Evolutionary conservation across 2,113 vertebrate genomes (phyloP).

Genomic region (Leucoraja erinaceus): DNA sequence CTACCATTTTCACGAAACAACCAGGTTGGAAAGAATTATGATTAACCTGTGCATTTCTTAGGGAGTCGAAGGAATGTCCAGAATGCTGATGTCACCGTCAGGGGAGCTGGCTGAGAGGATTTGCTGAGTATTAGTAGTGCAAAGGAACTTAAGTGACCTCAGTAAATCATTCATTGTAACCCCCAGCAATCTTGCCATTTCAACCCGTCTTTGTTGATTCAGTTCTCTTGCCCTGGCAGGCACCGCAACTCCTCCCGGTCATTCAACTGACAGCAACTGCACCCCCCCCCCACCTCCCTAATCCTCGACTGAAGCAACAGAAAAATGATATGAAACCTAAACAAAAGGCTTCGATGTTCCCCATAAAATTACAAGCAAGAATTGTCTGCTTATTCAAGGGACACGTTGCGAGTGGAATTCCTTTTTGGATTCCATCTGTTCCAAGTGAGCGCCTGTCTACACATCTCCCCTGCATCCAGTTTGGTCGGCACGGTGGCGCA

Average conservation of each 20-base stretch:
- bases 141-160: neutral
- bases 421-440: neutral
- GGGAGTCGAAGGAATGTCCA: neutral
- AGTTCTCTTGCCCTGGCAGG: neutral
- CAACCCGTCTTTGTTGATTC: neutral
- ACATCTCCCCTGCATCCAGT: neutral
- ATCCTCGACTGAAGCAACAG: neutral
- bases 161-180: constrained; percentile 29
- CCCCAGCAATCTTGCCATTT: neutral
- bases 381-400: neutral
- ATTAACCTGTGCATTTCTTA: neutral
- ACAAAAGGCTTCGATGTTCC: neutral
- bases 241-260: neutral
- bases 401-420: neutral
- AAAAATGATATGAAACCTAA: neutral
- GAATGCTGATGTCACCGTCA: neutral
- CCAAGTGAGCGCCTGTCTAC: neutral
- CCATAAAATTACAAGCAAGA: constrained; percentile 13
- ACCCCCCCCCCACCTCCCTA: too few species aligned
- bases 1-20: neutral
- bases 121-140: neutral
- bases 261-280: neutral
- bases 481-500: too few species aligned
- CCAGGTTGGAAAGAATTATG: neutral
- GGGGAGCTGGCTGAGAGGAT: constrained; percentile 10